A percentile compares a stretch with the other conserved stretches of the same genome.
Conservation (phyloP, 1,140 invertebrate genomes). For the Drosophila nigromelanica region DNA sequence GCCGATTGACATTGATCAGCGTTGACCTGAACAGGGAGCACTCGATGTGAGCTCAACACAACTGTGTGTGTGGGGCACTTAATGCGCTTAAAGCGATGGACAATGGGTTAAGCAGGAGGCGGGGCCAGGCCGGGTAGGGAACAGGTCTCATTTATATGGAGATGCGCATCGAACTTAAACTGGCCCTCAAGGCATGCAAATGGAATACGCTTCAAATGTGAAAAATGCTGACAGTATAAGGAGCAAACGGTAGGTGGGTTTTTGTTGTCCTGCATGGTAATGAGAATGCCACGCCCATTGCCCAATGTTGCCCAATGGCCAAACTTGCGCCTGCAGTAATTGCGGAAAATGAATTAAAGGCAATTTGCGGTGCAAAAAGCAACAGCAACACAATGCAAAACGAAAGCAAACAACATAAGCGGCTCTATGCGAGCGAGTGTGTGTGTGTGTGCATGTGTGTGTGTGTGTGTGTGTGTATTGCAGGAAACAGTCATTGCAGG, state of each 20-base stretch:
- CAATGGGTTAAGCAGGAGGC: constrained; percentile 2
- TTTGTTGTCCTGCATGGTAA: constrained; percentile 56
- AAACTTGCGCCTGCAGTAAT: constrained; percentile 57
- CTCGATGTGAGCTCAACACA: neutral
- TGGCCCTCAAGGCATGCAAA: constrained; percentile 61
- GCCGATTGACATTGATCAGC: constrained; percentile 70
- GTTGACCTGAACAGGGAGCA: constrained; percentile 52
- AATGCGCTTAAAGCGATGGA: constrained; percentile 67
- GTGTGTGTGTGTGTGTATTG: constrained; percentile 11
- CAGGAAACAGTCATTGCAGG: constrained; percentile 54
- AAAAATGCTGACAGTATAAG: constrained; percentile 55
- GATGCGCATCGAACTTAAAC: constrained; percentile 43
- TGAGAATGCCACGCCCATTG: constrained; percentile 42
- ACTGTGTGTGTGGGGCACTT: constrained; percentile 40
- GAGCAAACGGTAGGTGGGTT: neutral
- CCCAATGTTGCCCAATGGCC: constrained; percentile 14
- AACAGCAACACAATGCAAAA: constrained; percentile 51
- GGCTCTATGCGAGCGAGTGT: constrained; percentile 20
- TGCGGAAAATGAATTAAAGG: constrained; percentile 77
- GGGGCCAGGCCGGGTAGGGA: neutral
- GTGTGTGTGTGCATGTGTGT: constrained; percentile 1
- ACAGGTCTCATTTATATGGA: constrained; percentile 61
- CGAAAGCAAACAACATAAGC: constrained; percentile 73
- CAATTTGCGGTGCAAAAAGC: constrained; percentile 57
- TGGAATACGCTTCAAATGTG: constrained; percentile 53